These are phyloP conservation scores for Plagiodera versicolora DNA, from an alignment of 2,888 invertebrate species.

Conservation along the genomic window DNA sequence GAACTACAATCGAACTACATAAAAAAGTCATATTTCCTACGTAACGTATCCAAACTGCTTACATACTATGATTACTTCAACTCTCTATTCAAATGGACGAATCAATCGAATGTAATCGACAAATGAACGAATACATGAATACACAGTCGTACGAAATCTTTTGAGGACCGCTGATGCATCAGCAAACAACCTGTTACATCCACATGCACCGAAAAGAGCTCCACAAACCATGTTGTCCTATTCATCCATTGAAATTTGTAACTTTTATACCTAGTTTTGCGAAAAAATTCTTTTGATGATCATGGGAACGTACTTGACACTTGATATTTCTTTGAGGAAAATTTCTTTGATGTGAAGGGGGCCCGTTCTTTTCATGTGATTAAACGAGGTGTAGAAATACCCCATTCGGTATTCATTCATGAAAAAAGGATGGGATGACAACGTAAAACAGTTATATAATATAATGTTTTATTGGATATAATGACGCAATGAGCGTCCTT, in stretches of 20 bases:
- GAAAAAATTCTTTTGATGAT: conserved; percentile 44
- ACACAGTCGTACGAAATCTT: not conserved
- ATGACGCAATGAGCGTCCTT: no score
- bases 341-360: conserved; percentile 30
- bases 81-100: no score
- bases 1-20: no score
- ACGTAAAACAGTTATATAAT: not conserved
- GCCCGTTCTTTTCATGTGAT: conserved; percentile 19
- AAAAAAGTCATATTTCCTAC: no score
- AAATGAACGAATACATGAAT: not conserved
- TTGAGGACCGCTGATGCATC: conserved; percentile 13
- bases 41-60: no score
- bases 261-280: conserved; percentile 52
- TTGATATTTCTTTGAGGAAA: conserved; percentile 42
- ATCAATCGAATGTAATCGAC: no score
- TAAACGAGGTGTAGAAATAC: not conserved
- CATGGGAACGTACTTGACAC: conserved; percentile 55
- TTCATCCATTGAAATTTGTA: conserved; percentile 50
- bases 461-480: no score
- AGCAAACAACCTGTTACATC: conserved; percentile 16
- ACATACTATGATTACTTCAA: no score
- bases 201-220: conserved; percentile 15
- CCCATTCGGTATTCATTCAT: not conserved
- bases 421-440: not conserved
- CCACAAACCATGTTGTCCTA: conserved; percentile 37